A percentile compares a stretch with the other conserved stretches of the same genome.
phyloP scores from a whole-genome alignment of 2,113 vertebrate species.

The Brachyhypopomus gauderio region DNA sequence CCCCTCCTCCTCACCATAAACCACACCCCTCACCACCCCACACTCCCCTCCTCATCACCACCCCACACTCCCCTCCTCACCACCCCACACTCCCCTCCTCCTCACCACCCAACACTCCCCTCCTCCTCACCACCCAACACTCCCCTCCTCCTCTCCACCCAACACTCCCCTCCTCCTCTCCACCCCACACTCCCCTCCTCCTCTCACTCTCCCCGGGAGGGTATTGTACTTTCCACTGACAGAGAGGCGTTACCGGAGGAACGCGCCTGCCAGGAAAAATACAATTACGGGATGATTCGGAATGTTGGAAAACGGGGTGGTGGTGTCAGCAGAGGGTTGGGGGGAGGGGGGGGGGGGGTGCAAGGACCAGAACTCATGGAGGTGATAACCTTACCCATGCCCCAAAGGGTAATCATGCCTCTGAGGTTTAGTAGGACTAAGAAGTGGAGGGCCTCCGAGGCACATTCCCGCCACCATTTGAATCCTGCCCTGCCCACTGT shows the following conservation, averaged over 20 bases:
- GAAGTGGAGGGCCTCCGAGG: no score
- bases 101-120: conserved; percentile 32
- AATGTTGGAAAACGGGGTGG: conserved; percentile 64
- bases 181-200: conserved; percentile 7
- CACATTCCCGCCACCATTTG: no score
- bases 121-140: conserved; percentile 19
- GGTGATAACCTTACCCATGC: no score
- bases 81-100: neutral
- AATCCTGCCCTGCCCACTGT: no score
- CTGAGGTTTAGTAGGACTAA: no score
- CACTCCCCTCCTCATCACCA: conserved; percentile 27
- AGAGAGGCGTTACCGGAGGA: conserved; percentile 60
- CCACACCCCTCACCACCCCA: no score
- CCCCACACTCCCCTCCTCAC: no score
- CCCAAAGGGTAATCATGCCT: no score
- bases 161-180: conserved; percentile 23
- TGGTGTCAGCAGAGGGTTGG: conserved; percentile 59
- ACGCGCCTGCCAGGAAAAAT: conserved; percentile 67
- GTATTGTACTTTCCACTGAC: conserved; percentile 66
- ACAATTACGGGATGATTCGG: conserved; percentile 59
- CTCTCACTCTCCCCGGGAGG: conserved; percentile 56
- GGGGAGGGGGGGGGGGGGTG: no score
- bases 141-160: no score
- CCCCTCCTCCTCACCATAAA: conserved; percentile 5
- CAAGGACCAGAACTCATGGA: no score